Evolutionary conservation across 2,797 vertebrate species (phyloP).

Genomic region (Sebastes steindachneri): DNA sequence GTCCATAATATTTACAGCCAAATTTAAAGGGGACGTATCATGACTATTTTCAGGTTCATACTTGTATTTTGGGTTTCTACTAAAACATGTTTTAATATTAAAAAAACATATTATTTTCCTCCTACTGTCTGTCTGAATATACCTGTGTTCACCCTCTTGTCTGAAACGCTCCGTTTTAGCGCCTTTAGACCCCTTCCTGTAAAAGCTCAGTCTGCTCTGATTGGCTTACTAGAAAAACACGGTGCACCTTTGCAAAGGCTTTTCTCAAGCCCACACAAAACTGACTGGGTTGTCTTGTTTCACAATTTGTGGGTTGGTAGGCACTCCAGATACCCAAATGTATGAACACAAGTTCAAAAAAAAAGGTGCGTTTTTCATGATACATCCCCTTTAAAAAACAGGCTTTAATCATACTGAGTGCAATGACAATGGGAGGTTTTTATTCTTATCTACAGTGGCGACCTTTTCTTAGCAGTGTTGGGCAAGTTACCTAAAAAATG

Average conservation of each 20-base stretch:
- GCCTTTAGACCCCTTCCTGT: neutral
- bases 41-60: neutral
- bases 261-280: too few species aligned
- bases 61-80: neutral
- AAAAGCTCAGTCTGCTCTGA: too few species aligned
- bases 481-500: neutral
- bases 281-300: too few species aligned
- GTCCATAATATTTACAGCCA: constrained; percentile 44
- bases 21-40: neutral
- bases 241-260: neutral
- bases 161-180: too few species aligned
- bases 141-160: neutral
- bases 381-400: constrained; percentile 1
- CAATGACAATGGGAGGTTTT: neutral
- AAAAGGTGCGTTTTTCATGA: neutral
- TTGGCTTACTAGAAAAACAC: neutral
- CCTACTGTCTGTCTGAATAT: neutral
- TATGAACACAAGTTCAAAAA: too few species aligned
- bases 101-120: neutral
- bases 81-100: neutral
- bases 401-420: neutral
- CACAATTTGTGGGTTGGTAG: too few species aligned
- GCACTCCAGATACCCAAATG: too few species aligned
- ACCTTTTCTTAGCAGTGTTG: neutral
- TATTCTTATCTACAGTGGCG: neutral